Percentiles rank a stretch among this genome's conserved stretches.
These are phyloP conservation scores for Athripsodes cinereus DNA, from an alignment of 2,888 invertebrate species.

Conservation along the genomic window DNA sequence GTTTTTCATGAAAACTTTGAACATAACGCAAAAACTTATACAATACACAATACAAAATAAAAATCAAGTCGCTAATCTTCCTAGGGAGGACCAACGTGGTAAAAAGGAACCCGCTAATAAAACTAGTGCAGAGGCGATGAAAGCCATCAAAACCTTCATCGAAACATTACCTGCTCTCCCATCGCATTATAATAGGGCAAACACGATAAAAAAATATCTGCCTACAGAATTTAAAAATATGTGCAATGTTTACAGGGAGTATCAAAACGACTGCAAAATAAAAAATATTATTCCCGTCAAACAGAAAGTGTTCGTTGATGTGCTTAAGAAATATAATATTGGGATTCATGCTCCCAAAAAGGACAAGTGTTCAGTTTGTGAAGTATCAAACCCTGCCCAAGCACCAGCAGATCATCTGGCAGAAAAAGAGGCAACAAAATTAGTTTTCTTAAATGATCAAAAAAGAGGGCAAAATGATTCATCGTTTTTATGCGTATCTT, in stretches of 20 bases:
- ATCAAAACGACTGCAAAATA: background rate
- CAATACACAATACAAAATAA: background rate
- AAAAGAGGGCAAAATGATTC: background rate
- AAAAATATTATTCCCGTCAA: background rate
- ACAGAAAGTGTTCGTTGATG: background rate
- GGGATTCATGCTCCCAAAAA: background rate
- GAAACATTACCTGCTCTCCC: background rate
- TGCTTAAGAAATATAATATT: background rate
- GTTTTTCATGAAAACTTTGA: background rate
- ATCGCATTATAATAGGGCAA: background rate
- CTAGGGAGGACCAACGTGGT: background rate
- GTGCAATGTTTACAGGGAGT: too few relatives aligned
- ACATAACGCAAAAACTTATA: background rate
- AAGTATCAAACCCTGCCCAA: background rate
- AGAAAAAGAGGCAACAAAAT: constrained; percentile 4
- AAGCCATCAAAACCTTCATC: background rate
- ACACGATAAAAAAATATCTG: background rate
- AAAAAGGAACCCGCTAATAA: too few relatives aligned
- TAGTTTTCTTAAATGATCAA: background rate
- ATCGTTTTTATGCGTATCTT: background rate
- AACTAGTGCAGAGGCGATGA: background rate
- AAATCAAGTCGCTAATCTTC: background rate
- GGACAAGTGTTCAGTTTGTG: background rate
- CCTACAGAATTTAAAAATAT: background rate
- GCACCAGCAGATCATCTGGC: background rate